Percentiles rank a stretch among this genome's conserved stretches.
phyloP scores from a whole-genome alignment of 2,113 vertebrate species.

The Salvelinus alpinus region DNA sequence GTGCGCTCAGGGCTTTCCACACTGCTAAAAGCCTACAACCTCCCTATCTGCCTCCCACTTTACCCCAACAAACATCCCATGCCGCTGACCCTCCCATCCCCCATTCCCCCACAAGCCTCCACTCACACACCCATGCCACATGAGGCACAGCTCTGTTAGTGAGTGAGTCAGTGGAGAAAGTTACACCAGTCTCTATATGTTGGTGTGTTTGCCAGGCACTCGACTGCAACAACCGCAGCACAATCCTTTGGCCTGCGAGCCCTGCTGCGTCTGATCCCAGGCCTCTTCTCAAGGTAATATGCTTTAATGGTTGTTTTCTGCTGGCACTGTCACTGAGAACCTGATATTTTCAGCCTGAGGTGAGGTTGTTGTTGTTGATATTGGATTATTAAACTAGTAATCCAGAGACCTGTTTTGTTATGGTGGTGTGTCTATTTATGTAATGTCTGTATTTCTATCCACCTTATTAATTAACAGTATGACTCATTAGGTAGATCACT shows the following conservation, averaged over 20 bases:
- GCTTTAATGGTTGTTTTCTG: conserved; percentile 17
- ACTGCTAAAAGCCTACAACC: conserved; percentile 7
- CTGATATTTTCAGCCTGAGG: not conserved
- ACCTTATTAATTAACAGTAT: not conserved
- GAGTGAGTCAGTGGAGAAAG: conserved; percentile 68
- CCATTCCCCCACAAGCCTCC: conserved; percentile 10
- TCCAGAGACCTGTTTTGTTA: not conserved
- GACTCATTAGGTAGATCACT: not conserved
- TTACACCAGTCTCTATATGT: conserved; percentile 50
- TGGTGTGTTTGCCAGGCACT: conserved; percentile 25
- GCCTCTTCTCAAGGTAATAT: conserved; percentile 51
- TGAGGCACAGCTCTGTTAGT: conserved; percentile 41
- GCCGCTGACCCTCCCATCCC: conserved; percentile 14
- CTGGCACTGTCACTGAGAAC: conserved; percentile 15
- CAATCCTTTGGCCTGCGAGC: not conserved
- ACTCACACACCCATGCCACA: conserved; percentile 52
- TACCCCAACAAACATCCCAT: conserved; percentile 33
- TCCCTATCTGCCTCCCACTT: conserved; percentile 35
- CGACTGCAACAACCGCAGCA: conserved; percentile 36
- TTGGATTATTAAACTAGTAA: not conserved
- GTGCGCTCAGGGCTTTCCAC: not conserved
- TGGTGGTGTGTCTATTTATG: not conserved
- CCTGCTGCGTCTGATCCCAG: conserved; percentile 29
- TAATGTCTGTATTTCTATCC: not conserved
- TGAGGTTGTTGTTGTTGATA: conserved; percentile 18